phyloP scores from a whole-genome alignment of 2,888 invertebrate species.

The Epinotia nisella region DNA sequence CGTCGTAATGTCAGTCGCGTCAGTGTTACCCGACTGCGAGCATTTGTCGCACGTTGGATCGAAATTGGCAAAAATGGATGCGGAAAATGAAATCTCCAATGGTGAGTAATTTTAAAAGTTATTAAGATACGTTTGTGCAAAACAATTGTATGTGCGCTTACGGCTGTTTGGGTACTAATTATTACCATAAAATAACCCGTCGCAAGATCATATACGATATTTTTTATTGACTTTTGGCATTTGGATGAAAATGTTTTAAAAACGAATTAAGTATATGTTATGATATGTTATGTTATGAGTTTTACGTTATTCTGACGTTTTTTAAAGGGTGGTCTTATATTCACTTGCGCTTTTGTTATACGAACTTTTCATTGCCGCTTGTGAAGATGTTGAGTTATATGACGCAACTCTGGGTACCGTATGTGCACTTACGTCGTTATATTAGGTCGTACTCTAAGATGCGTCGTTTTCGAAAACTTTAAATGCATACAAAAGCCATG shows the following conservation, averaged over 20 bases:
- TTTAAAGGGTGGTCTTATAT: too few species aligned
- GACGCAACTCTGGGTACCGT: too few species aligned
- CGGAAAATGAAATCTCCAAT: background rate
- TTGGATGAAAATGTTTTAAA: background rate
- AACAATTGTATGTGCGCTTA: background rate
- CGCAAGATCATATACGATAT: background rate
- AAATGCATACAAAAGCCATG: too few species aligned
- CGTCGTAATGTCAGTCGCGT: constrained; percentile 1
- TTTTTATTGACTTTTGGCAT: background rate
- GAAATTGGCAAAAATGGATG: constrained; percentile 5
- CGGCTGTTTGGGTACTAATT: background rate
- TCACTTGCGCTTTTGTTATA: too few species aligned
- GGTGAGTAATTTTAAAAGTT: background rate
- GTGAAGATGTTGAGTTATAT: too few species aligned
- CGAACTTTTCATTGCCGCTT: too few species aligned
- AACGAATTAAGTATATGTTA: too few species aligned
- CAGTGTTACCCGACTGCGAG: background rate
- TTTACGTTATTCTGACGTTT: too few species aligned
- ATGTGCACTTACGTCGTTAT: too few species aligned
- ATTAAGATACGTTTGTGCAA: background rate
- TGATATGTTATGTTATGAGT: too few species aligned
- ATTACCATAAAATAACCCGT: background rate
- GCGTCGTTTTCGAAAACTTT: too few species aligned
- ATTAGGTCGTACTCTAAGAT: too few species aligned
- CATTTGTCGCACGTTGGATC: background rate